Percentiles rank a stretch among this genome's conserved stretches.
phyloP scores from a whole-genome alignment of 2,888 invertebrate genomes.

The Metacarcinus magister region DNA sequence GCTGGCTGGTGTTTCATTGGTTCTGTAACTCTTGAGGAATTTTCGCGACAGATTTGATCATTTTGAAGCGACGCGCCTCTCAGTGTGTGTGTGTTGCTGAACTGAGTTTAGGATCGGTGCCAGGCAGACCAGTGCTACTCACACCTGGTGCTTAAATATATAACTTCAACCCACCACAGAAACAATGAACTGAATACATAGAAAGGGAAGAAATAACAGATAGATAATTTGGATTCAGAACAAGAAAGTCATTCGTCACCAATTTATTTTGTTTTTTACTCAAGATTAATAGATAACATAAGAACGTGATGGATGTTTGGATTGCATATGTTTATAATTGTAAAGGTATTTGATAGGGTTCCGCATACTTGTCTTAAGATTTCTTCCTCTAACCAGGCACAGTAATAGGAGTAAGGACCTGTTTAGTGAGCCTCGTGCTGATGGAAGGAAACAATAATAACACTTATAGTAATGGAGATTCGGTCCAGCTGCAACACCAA shows the following conservation, averaged over 20 bases:
- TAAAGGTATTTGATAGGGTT: no score
- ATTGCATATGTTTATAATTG: no score
- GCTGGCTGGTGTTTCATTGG: not conserved
- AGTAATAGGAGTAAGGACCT: not conserved
- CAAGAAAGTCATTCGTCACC: no score
- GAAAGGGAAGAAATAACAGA: no score
- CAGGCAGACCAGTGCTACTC: not conserved
- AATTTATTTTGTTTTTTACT: no score
- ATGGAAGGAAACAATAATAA: not conserved
- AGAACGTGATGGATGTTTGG: no score
- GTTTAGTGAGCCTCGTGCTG: not conserved
- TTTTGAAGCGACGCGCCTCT: not conserved
- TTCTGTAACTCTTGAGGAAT: not conserved
- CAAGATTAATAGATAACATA: no score
- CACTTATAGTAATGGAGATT: no score
- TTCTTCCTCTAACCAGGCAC: not conserved
- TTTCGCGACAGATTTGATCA: not conserved
- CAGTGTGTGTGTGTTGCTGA: not conserved
- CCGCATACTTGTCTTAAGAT: no score
- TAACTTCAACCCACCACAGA: no score
- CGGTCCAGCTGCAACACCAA: not conserved
- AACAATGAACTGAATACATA: no score
- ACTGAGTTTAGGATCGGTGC: not conserved
- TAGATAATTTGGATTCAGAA: no score
- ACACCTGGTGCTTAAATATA: not conserved